Conservation (phyloP, 2,113 vertebrate genomes). For the Centropus unirufus region DNA sequence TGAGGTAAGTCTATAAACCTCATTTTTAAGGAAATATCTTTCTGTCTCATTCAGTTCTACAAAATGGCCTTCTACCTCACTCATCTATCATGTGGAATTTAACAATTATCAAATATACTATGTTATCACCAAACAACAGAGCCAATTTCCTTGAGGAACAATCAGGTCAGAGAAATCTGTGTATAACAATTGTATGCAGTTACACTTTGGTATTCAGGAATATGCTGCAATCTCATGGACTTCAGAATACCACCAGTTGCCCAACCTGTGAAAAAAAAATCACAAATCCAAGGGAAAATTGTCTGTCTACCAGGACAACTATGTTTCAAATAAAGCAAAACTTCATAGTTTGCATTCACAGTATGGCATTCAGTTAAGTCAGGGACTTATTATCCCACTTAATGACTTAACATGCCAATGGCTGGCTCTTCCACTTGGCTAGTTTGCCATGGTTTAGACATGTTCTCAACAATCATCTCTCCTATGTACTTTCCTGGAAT, state of each 20-base stretch:
- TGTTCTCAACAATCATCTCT: neutral
- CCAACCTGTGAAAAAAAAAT: neutral
- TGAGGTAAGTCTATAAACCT: neutral
- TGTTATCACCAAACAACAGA: neutral
- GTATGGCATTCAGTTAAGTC: neutral
- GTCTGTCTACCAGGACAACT: neutral
- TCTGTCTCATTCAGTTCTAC: neutral
- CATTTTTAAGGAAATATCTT: neutral
- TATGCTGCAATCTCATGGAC: neutral
- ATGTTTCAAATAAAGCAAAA: neutral
- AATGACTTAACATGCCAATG: neutral
- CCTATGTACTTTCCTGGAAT: neutral
- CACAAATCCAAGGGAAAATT: neutral
- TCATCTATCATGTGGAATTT: neutral
- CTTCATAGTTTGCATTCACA: neutral
- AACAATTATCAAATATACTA: neutral
- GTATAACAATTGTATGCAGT: neutral
- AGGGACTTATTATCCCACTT: neutral
- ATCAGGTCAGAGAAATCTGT: neutral
- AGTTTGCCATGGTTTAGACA: neutral
- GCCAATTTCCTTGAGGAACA: neutral
- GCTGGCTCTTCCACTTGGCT: neutral
- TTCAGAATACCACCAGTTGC: neutral
- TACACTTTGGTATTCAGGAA: neutral
- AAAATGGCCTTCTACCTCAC: neutral